Evolutionary conservation across 23 tunicate species (phyloP), one percentile per base, ranked within the genome.

Genomic region (Halocynthia roretzi): DNA sequence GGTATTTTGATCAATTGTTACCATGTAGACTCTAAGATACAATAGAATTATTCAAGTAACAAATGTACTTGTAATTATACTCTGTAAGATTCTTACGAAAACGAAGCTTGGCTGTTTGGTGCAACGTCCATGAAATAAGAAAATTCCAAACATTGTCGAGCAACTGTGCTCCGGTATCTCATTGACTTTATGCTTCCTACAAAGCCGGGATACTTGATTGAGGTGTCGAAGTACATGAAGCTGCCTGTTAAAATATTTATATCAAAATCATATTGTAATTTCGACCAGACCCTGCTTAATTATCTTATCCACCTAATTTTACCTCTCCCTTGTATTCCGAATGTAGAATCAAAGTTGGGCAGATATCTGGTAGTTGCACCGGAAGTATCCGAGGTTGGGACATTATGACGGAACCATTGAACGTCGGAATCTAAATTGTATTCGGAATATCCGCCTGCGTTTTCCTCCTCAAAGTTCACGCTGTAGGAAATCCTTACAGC

Each of bases 141-240:
- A 74, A 92, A 86, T 53, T 92, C 87, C 61, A 92, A 70, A 71
- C 98, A 92, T 61, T 92, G 98, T 40, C 70, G 77, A n/a, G 80
- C 53, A 5, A 17, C 51, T 6, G 68, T 82, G 20, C 80, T 81
- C 51, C 74, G 77, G 15, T 82, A 68, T 31, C 98, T 81, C 81
- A 74, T 84, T 20, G 81, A 74, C 20, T 75, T 80, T 57, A 77
- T 52, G 14, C 63, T 53, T 7, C 81, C 81, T 12, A 71, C 65
- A 8, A 80, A 81, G 50, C 80, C 84, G 6, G 84, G 75, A 21
- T 55, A 67, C 56, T 62, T 53, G 14, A 7, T 64, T 18, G 60
- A 9, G 14, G 78, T 74, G 56, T 74, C 78, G 10, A 74, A 54
- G 56, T 74, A 74, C 78, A 74, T 74, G 40, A 52, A 74, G 64